Evolutionary conservation across 2,797 vertebrate species (phyloP), one percentile per base, ranked within the genome.

Genomic region (Arnoldichthys spilopterus): DNA sequence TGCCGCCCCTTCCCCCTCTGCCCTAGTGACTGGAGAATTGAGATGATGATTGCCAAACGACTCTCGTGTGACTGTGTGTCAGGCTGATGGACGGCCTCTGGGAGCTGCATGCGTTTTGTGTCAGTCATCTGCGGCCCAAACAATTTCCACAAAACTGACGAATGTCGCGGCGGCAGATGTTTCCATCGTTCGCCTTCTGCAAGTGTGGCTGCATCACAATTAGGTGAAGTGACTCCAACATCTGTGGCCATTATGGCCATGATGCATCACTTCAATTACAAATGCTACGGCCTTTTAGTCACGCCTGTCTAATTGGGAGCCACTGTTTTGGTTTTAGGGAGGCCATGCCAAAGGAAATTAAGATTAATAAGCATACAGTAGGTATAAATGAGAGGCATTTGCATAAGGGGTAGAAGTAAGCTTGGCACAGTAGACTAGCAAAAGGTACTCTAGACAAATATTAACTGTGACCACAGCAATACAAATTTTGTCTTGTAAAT

Each of bases 221-320:
- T 90, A 90, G 75, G 58, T 75, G 43, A 78, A 88, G 80, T 82
- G 85, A 88, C 79, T 80, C 77, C 82, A 82, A 78, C 87, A 86
- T 86, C 86, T 90, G 90, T 85, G 86, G 87, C 87, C 88, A 90
- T 92, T 91, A 91, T 87, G 81, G 78, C 84, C 82, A 78, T 90
- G 87, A 92, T 87, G 83, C 80, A 91, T 93, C 86, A 85, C 84
- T 83, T 85, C 87, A 91, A 90, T 92, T 93, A 93, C 83, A 84
- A 82, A 73, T 20, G 62, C 84, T 58, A 88, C 89, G 85, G 85
- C 88, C 89, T 91, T 93, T 91, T 86, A 88, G 84, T 87, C 85
- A 89, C 79, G 53, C 64, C 43, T 66, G 81, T 84, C 88, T 93
- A 92, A 93, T 93, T 90, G 90, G 89, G 79, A 81, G 45, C 49